Evolutionary conservation across 2,113 vertebrate species (phyloP).

Genomic region (Pontoporia blainvillei): DNA sequence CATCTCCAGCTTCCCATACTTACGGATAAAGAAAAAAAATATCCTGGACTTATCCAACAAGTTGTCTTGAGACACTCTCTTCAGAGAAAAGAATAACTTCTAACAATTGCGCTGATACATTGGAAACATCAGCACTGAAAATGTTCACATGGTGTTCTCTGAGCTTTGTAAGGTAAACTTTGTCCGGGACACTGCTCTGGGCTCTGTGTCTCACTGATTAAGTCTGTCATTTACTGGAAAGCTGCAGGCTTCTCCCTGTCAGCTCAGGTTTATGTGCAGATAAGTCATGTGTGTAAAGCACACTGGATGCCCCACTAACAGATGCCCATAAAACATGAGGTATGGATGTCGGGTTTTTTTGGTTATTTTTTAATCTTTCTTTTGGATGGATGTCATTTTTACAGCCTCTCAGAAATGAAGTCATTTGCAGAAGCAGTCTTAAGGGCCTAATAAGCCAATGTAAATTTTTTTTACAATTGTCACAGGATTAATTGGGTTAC

Average conservation of each 20-base stretch:
- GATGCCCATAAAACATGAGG: slow-evolving; percentile 26
- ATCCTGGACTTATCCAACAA: background rate
- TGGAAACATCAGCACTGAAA: background rate
- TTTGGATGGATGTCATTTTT: background rate
- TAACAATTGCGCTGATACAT: slow-evolving; percentile 13
- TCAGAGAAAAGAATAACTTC: slow-evolving; percentile 32
- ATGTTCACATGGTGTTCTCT: background rate
- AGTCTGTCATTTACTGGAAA: slow-evolving; percentile 55
- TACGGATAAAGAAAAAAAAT: background rate
- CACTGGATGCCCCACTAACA: slow-evolving; percentile 42
- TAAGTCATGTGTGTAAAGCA: slow-evolving; percentile 39
- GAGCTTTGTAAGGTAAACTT: slow-evolving; percentile 32
- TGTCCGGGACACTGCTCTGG: slow-evolving; percentile 56
- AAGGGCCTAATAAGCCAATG: background rate
- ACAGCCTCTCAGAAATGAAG: slow-evolving; percentile 47
- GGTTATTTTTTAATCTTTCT: background rate
- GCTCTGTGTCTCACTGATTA: slow-evolving; percentile 56
- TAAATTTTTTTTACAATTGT: background rate
- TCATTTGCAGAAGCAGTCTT: background rate
- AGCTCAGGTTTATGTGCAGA: slow-evolving; percentile 61
- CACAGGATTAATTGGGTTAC: background rate
- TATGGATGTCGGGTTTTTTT: background rate
- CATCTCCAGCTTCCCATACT: background rate
- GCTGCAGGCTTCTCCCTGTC: slow-evolving; percentile 68
- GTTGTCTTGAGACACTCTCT: slow-evolving; percentile 30